phyloP scores from a whole-genome alignment of 2,113 vertebrate genomes.

The Osmerus eperlanus region DNA sequence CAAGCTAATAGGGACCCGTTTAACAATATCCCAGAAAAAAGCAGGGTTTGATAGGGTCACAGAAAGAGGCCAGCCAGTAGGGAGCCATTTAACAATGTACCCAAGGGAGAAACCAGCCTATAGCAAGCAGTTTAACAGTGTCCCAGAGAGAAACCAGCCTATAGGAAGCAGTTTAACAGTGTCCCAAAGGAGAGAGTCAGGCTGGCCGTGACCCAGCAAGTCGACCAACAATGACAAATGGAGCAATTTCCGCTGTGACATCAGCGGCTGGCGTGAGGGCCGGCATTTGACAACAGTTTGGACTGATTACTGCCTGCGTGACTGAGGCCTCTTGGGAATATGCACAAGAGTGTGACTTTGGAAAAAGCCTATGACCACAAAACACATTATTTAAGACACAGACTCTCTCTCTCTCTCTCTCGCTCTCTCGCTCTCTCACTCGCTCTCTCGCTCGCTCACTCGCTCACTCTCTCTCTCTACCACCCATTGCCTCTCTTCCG shows the following conservation, averaged over 20 bases:
- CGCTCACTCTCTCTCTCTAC: no score
- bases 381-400: conserved; percentile 50
- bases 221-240: conserved; percentile 31
- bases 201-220: conserved; percentile 13
- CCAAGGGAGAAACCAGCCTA: no score
- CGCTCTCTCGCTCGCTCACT: no score
- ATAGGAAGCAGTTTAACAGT: neutral
- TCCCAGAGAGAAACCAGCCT: no score
- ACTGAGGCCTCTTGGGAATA: conserved; percentile 15
- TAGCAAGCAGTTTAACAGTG: no score
- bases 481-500: no score
- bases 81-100: no score
- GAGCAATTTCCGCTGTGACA: conserved; percentile 28
- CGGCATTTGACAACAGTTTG: conserved; percentile 26
- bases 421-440: no score
- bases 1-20: no score
- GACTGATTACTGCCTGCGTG: conserved; percentile 5
- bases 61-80: no score
- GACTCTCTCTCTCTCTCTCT: neutral
- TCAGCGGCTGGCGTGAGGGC: conserved; percentile 30
- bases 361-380: conserved; percentile 21
- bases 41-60: no score
- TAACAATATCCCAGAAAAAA: no score
- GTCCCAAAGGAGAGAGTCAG: neutral
- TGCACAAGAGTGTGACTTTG: conserved; percentile 24